Evolutionary conservation across 92 coral and sea anemone genomes (phyloP).

Genomic region (Phenganax stokvisi): DNA sequence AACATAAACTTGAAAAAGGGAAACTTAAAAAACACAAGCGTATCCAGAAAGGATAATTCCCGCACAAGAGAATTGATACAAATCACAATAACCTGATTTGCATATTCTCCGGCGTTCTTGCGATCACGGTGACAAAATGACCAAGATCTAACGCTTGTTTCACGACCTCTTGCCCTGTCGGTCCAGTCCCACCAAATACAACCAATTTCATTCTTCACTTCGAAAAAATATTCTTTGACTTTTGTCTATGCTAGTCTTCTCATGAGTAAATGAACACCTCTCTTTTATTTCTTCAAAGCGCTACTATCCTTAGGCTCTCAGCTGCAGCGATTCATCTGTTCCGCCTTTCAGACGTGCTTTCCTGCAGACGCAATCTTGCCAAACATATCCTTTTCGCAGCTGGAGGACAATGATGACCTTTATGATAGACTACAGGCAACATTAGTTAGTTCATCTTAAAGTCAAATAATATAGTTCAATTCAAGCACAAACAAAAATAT

Average conservation of each 20-base stretch:
- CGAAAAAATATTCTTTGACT: not conserved
- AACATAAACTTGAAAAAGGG: too few species aligned
- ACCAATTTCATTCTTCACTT: slow-evolving; percentile 23
- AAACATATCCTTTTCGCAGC: too few species aligned
- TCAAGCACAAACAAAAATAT: too few species aligned
- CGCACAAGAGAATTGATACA: not conserved
- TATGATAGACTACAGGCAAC: too few species aligned
- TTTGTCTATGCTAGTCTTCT: not conserved
- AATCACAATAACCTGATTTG: slow-evolving; percentile 16
- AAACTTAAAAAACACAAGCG: not conserved
- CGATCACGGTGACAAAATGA: slow-evolving; percentile 30
- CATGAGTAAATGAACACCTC: not conserved
- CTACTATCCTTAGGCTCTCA: too few species aligned
- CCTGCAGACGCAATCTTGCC: too few species aligned
- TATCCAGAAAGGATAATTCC: not conserved
- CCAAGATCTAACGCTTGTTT: slow-evolving; percentile 28
- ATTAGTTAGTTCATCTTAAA: too few species aligned
- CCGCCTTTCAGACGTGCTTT: too few species aligned
- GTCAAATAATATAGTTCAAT: too few species aligned
- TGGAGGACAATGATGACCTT: too few species aligned
- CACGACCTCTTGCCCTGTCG: slow-evolving; percentile 30
- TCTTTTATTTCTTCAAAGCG: not conserved
- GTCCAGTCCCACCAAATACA: slow-evolving; percentile 35
- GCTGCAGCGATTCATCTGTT: too few species aligned
- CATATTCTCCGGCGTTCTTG: slow-evolving; percentile 33